phyloP scores from a whole-genome alignment of 2,113 vertebrate genomes.

The Semicossyphus pulcher region DNA sequence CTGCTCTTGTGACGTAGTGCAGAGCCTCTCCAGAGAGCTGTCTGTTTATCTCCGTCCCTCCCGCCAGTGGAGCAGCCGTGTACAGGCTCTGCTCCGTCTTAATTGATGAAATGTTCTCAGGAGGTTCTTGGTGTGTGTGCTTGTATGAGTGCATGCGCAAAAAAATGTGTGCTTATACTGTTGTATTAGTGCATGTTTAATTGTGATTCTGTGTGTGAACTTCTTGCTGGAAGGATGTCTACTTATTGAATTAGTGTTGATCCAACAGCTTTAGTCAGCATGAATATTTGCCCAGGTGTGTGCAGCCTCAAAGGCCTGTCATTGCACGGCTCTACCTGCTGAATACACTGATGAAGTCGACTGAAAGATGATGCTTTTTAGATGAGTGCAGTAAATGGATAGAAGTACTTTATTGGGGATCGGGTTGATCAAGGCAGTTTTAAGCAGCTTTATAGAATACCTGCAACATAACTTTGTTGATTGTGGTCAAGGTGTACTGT shows the following conservation, averaged over 20 bases:
- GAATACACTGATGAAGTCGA: neutral
- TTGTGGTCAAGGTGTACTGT: neutral
- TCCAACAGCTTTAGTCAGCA: slow-evolving; percentile 52
- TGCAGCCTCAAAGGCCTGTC: slow-evolving; percentile 5
- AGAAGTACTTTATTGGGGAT: neutral
- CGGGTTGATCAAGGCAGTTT: neutral
- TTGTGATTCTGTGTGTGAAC: slow-evolving; percentile 11
- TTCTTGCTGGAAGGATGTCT: slow-evolving; percentile 41
- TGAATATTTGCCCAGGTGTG: slow-evolving; percentile 45
- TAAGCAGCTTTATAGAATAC: neutral
- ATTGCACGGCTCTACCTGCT: slow-evolving; percentile 10
- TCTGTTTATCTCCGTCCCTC: slow-evolving; percentile 64
- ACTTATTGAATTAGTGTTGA: slow-evolving; percentile 65
- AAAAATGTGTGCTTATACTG: neutral
- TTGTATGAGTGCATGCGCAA: neutral
- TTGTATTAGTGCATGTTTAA: slow-evolving; percentile 5
- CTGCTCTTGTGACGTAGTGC: slow-evolving; percentile 48
- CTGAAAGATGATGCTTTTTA: neutral
- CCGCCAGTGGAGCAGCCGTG: slow-evolving; percentile 38
- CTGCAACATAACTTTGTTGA: neutral
- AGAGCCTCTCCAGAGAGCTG: slow-evolving; percentile 58
- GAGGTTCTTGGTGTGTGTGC: slow-evolving; percentile 29
- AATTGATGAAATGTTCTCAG: slow-evolving; percentile 65
- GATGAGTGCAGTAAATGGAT: slow-evolving; percentile 1
- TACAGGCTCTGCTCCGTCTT: slow-evolving; percentile 52